Evolutionary conservation across 1,140 invertebrate genomes (phyloP).

Genomic region (Carposina sasakii): DNA sequence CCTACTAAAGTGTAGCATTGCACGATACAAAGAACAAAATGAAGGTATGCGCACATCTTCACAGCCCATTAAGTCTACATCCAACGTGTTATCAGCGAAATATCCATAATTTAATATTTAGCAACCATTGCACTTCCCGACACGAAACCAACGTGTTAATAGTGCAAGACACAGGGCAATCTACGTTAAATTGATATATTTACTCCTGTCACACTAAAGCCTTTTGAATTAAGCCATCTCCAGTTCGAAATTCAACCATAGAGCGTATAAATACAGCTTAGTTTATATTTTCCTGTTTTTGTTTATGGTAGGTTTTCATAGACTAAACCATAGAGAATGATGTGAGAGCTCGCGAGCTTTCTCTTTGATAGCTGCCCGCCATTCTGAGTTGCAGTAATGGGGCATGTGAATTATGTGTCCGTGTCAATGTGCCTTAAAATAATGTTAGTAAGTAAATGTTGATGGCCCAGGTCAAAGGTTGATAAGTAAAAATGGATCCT

Average conservation of each 20-base stretch:
- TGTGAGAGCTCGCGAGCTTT: constrained; percentile 66
- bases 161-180: constrained; percentile 58
- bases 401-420: constrained; percentile 61
- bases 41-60: no score
- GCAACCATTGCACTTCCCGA: constrained; percentile 37
- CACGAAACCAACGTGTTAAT: constrained; percentile 63
- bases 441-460: constrained; percentile 57
- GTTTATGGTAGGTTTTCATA: constrained; percentile 43
- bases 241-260: constrained; percentile 21
- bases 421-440: constrained; percentile 58
- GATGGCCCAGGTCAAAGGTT: no score
- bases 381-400: constrained; percentile 71
- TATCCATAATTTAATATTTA: constrained; percentile 55
- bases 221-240: constrained; percentile 23
- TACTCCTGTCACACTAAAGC: constrained; percentile 48
- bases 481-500: no score
- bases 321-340: constrained; percentile 65
- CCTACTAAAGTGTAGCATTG: no score
- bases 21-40: no score
- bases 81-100: no score
- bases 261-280: constrained; percentile 10
- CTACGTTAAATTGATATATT: constrained; percentile 67
- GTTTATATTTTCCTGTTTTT: constrained; percentile 12
- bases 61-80: no score
- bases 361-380: constrained; percentile 68